Base-by-base conservation (phyloP, 2,888 invertebrate species). In the Cotesia congregata region DNA sequence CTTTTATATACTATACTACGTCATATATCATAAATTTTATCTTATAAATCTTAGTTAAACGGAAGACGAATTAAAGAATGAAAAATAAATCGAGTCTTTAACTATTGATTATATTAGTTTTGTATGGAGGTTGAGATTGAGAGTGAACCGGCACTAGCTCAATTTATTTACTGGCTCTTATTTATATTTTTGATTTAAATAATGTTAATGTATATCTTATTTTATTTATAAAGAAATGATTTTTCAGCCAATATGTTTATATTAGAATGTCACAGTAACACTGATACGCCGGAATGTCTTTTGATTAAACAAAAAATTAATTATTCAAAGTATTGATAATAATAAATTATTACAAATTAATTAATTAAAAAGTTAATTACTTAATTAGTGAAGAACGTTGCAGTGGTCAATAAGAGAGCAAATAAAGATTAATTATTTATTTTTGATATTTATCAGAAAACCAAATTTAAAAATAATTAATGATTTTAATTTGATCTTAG, bases 281-380 rank as follows among this genome's bases (percentile, higher is more conserved):
- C 86, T 86, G 85, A 83, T 85, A 86, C 83, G 81, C 86, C 85
- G 88, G 88, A 88, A 88, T 88, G 88, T 88, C 82, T 86, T 83
- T 78, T 82, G 84, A 83, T 50, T 50, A 12, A 41, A 3, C 7
- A 4, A 50, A 50, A 50, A 12, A 50, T 12, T 50, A 50, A 50
- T 50, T 30, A 30, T 30, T 30, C 30, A 30, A 30, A 30, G 2
- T 30, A 30, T 3, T 30, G 12, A 50, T 50, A 50, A 50, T 81
- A 82, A 83, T 83, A 81, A 80, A 76, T 81, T 50, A 50, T 12
- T 50, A 50, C 12, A 50, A 83, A 80, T 72, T 80, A 82, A 30
- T 30, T 30, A 30, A 30, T 30, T 30, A 30, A 30, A 30, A 30
- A 30, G 30, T 30, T 30, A 30, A 30, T 30, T 30, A 30, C 30